Conservation (phyloP, 2,797 vertebrate species). For the Poecilia wingei region DNA sequence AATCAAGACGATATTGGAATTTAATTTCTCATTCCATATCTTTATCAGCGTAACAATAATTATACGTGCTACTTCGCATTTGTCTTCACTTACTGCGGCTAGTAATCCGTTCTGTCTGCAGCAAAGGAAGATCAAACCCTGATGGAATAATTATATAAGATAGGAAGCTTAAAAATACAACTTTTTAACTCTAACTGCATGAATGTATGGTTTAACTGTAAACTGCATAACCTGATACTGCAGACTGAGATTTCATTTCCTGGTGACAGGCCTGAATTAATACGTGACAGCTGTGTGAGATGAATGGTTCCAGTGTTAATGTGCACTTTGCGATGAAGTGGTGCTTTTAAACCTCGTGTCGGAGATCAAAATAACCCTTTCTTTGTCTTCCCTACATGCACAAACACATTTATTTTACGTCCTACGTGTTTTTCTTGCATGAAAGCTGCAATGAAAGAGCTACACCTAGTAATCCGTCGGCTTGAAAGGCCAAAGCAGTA, state of each 20-base stretch:
- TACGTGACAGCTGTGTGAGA: slow-evolving; percentile 14
- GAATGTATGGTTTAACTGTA: background rate
- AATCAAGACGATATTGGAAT: no score
- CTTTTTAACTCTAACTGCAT: background rate
- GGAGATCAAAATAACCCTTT: slow-evolving; percentile 3
- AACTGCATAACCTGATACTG: background rate
- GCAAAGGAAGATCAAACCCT: background rate
- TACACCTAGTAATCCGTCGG: background rate
- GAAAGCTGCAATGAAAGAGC: background rate
- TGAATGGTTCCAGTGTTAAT: background rate
- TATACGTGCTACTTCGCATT: background rate
- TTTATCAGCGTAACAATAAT: background rate
- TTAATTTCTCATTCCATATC: background rate
- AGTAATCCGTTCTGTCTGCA: background rate
- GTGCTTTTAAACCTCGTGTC: slow-evolving; percentile 7
- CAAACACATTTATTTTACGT: background rate
- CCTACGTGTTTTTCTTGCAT: background rate
- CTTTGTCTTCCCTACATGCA: background rate
- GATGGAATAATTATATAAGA: background rate
- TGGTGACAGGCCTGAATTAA: slow-evolving; percentile 17
- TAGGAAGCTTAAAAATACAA: background rate
- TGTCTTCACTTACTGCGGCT: background rate
- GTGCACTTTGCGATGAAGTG: slow-evolving; percentile 1
- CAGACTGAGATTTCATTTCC: background rate
- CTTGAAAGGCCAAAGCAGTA: slow-evolving; percentile 30